Percentiles rank a stretch among this genome's conserved stretches.
These are phyloP conservation scores for Globia sparganii DNA, from an alignment of 2,888 invertebrate species.

Conservation along the genomic window DNA sequence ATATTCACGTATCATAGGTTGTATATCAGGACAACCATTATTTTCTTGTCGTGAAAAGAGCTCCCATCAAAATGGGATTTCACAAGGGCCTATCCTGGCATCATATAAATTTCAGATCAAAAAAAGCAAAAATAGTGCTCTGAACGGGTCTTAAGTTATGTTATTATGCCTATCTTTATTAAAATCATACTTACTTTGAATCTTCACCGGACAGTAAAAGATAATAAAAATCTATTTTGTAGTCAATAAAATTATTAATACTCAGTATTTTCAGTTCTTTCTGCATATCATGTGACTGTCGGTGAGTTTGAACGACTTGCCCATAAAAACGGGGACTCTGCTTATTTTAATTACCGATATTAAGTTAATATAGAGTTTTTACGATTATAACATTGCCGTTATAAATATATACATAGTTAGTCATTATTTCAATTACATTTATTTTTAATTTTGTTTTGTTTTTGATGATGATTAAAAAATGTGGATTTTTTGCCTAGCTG, in stretches of 20 bases:
- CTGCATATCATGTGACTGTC: slow-evolving; percentile 54
- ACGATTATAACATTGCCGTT: slow-evolving; percentile 52
- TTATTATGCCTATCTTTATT: slow-evolving; percentile 43
- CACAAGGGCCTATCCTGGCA: slow-evolving; percentile 27
- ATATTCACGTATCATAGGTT: background rate
- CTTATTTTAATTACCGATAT: slow-evolving; percentile 62
- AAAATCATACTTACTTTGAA: slow-evolving; percentile 32
- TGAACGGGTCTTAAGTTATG: background rate
- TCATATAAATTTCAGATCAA: slow-evolving; percentile 4
- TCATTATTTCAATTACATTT: slow-evolving; percentile 24
- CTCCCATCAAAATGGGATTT: background rate
- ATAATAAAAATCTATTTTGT: slow-evolving; percentile 49
- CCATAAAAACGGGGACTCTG: slow-evolving; percentile 45
- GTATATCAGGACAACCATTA: background rate
- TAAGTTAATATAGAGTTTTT: slow-evolving; percentile 55
- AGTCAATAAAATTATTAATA: slow-evolving; percentile 56
- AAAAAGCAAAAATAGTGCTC: background rate
- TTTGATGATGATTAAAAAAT: background rate
- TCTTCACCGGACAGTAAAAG: slow-evolving; percentile 32
- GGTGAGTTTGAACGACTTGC: slow-evolving; percentile 47
- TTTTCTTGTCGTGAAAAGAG: background rate
- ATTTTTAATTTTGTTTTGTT: slow-evolving; percentile 16
- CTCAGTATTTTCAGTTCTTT: slow-evolving; percentile 46
- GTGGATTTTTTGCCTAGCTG: background rate
- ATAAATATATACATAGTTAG: slow-evolving; percentile 42